phyloP scores from a whole-genome alignment of 2,113 vertebrate species.

The Nerophis ophidion region DNA sequence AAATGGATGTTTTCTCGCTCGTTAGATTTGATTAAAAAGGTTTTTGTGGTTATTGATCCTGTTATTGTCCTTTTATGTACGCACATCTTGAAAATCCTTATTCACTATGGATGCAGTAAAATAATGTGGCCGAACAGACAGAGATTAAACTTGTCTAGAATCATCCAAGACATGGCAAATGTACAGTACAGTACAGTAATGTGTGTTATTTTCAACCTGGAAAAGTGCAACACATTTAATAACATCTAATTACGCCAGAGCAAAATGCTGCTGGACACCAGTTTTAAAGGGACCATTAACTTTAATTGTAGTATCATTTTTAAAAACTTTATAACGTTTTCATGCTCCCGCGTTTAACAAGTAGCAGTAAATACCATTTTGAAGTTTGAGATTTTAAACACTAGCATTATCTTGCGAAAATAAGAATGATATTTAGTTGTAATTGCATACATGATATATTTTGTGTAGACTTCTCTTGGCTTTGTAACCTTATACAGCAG shows the following conservation, averaged over 20 bases:
- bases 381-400: neutral
- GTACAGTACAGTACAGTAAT: neutral
- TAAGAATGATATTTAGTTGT: neutral
- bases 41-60: neutral
- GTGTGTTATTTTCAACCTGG: neutral
- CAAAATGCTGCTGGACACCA: neutral
- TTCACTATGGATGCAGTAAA: neutral
- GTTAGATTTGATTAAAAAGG: neutral
- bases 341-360: neutral
- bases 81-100: neutral
- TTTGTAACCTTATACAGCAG: no score
- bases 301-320: neutral
- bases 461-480: no score
- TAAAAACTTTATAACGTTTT: neutral
- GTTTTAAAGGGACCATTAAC: neutral
- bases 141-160: no score
- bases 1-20: neutral
- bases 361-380: neutral
- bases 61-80: neutral
- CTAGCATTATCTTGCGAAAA: neutral
- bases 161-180: neutral
- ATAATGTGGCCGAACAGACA: no score
- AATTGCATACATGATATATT: neutral
- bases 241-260: neutral
- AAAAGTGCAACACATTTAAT: neutral